Evolutionary conservation across 2,113 vertebrate species (phyloP), one percentile per base, ranked within the genome.

Genomic region (Dolichotis patagonum): DNA sequence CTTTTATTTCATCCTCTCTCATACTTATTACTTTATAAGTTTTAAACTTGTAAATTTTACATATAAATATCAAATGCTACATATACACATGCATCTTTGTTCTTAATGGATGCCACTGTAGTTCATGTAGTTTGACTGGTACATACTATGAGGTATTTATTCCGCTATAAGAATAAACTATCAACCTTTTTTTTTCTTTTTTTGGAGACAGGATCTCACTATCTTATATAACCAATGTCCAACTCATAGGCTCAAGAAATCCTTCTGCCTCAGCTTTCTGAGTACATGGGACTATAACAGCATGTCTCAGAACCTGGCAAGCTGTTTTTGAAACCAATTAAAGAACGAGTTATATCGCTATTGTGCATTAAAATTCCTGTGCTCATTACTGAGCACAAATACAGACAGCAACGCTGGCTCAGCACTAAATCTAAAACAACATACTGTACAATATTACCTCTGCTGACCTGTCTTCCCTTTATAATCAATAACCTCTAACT

Each of bases 291-390:
- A 52, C 16, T 32, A 35, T 8, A 54, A 41, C 14, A 35, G 1
- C 52, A 8, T 54, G 46, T 30, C 32, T 80, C 77, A 35, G 19
- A 32, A 54, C 49, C 7, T 5, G 5, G 30, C 30, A 82, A 92
- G 24, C 54, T 71, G 38, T 30, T 92, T 86, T 63, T 80, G 22
- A 94, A 94, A 88, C 30, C 82, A 93, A 12, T 28, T 78, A 82
- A 71, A 88, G 49, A 75, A 96, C 83, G n/a, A n/a, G n/a, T n/a
- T n/a, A 43, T 43, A 28, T 3, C 43, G 56, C 46, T 46, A 63
- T 32, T 65, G 19, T 26, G 43, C 58, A 90, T 58, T 94, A 69
- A 54, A 97, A 84, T 88, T n/a, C 52, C 7, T 13, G 65, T 62
- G 30, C 11, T 22, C 49, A 78, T 43, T 81, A 12, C 3, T 20